Percentiles rank a stretch among this genome's conserved stretches.
These are phyloP conservation scores for Oligia strigilis DNA, from an alignment of 2,888 invertebrate species.

Conservation along the genomic window DNA sequence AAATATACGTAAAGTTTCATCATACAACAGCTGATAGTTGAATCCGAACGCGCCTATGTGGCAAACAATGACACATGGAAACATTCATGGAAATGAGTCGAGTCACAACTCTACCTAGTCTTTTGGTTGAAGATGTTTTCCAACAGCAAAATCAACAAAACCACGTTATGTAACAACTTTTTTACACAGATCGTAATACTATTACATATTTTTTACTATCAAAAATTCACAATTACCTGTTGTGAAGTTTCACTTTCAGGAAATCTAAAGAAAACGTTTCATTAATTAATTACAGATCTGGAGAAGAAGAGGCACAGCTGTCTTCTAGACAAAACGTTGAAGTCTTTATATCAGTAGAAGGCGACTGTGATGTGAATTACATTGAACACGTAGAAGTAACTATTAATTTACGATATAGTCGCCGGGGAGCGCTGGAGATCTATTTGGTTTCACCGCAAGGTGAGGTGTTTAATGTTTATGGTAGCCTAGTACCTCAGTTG, in stretches of 20 bases:
- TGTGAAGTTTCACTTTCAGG: slow-evolving; percentile 3
- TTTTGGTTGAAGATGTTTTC: neutral
- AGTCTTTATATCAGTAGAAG: slow-evolving; percentile 86
- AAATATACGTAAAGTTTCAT: slow-evolving; percentile 77
- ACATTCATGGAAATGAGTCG: neutral
- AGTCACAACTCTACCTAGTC: neutral
- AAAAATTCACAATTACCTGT: neutral
- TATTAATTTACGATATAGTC: slow-evolving; percentile 92
- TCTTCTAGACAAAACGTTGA: slow-evolving; percentile 73
- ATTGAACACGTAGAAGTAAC: slow-evolving; percentile 96
- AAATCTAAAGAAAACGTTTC: neutral
- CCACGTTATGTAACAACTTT: neutral
- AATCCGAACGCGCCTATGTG: neutral
- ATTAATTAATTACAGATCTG: slow-evolving; percentile 55
- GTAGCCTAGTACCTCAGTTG: slow-evolving; percentile 70
- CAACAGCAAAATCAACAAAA: neutral
- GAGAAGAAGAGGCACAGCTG: slow-evolving; percentile 61
- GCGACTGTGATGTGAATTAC: slow-evolving; percentile 92
- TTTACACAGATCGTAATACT: neutral
- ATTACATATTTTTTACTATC: neutral
- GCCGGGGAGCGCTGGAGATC: slow-evolving; percentile 94
- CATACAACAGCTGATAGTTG: slow-evolving; percentile 66
- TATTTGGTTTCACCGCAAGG: slow-evolving; percentile 94
- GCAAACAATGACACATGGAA: neutral
- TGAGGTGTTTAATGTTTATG: slow-evolving; percentile 75